Percentiles rank a stretch among this genome's conserved stretches.
phyloP scores from a whole-genome alignment of 2,888 invertebrate genomes.

The Linnaemya vulpina region DNA sequence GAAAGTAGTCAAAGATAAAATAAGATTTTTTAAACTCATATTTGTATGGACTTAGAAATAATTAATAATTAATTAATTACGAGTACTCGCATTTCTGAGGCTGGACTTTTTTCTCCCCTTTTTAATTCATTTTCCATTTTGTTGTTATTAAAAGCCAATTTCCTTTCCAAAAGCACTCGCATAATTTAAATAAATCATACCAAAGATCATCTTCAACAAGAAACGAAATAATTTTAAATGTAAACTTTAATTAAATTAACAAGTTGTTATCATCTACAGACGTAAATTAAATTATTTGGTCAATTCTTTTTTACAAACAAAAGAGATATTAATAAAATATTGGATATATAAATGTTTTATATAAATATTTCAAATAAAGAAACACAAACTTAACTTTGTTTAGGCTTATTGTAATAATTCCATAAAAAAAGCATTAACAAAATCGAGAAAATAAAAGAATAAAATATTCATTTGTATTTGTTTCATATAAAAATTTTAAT shows the following conservation, averaged over 20 bases:
- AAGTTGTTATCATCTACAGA: constrained; percentile 51
- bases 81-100: constrained; percentile 63
- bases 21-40: constrained; percentile 15
- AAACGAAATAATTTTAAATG: constrained; percentile 53
- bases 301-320: constrained; percentile 62
- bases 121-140: background rate
- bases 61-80: constrained; percentile 27
- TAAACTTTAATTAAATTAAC: constrained; percentile 43
- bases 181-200: constrained; percentile 61
- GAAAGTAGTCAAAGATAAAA: constrained; percentile 43
- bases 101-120: constrained; percentile 12
- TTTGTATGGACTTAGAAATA: constrained; percentile 23
- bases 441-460: background rate
- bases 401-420: constrained; percentile 45
- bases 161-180: constrained; percentile 50
- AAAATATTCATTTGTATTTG: constrained; percentile 53
- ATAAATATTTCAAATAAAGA: constrained; percentile 34
- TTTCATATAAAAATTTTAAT: constrained; percentile 57
- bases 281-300: constrained; percentile 65
- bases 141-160: background rate
- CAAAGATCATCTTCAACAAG: constrained; percentile 66
- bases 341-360: constrained; percentile 53
- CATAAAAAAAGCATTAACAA: constrained; percentile 33
- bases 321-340: constrained; percentile 19
- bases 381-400: constrained; percentile 39